phyloP scores from a whole-genome alignment of 2,113 vertebrate genomes.

The Odocoileus hemionus region DNA sequence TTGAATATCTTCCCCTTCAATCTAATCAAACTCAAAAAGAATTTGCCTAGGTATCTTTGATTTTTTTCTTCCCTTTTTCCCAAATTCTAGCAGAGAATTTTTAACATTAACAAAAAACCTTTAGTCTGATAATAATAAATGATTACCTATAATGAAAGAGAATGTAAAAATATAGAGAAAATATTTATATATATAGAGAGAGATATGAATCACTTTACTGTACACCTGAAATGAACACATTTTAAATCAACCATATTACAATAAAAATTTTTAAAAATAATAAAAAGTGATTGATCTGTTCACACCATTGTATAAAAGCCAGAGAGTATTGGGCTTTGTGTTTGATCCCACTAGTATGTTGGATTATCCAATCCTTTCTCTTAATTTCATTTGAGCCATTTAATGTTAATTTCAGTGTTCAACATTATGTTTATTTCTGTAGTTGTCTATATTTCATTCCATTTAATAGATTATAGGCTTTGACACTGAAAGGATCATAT shows the following conservation, averaged over 20 bases:
- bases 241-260: background rate
- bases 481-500: background rate
- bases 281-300: background rate
- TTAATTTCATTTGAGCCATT: conserved; percentile 13
- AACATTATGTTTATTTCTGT: background rate
- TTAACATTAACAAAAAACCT: background rate
- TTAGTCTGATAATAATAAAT: background rate
- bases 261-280: background rate
- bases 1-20: background rate
- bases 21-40: background rate
- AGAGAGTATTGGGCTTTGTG: background rate
- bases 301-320: background rate
- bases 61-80: background rate
- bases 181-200: background rate
- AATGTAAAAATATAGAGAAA: background rate
- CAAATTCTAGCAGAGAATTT: background rate
- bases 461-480: conserved; percentile 20
- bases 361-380: background rate
- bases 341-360: background rate
- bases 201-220: background rate
- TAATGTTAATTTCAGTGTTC: background rate
- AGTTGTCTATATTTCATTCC: background rate
- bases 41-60: background rate
- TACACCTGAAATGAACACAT: background rate
- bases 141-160: background rate